Percentiles rank a stretch among this genome's conserved stretches.
Conservation (phyloP, 2,888 invertebrate species). For the Idaea biselata region DNA sequence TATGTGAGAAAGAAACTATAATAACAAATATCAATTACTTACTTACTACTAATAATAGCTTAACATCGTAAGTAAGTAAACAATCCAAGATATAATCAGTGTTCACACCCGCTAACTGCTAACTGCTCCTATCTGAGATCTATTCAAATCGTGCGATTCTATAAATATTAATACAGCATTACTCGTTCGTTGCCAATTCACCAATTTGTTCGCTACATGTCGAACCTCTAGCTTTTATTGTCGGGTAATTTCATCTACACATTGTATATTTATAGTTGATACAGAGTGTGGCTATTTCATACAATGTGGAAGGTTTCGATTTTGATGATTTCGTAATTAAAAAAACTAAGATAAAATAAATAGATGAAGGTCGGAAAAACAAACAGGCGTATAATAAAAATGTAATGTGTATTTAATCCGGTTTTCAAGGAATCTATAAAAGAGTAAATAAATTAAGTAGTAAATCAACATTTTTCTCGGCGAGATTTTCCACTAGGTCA, state of each 20-base stretch:
- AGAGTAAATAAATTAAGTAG: background rate
- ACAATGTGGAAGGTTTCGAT: too few relatives aligned
- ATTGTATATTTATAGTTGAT: too few relatives aligned
- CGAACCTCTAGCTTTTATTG: constrained; percentile 62
- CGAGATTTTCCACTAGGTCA: constrained; percentile 13
- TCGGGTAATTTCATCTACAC: constrained; percentile 33
- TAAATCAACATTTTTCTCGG: background rate
- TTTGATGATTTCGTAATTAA: too few relatives aligned
- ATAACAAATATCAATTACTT: background rate
- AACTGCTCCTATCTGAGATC: constrained; percentile 66
- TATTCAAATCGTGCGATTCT: constrained; percentile 63
- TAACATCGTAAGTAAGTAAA: constrained; percentile 27
- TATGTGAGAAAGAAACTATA: too few relatives aligned
- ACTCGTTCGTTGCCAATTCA: constrained; percentile 40
- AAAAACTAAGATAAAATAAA: too few relatives aligned
- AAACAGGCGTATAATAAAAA: too few relatives aligned
- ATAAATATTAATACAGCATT: constrained; percentile 75
- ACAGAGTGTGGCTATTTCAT: too few relatives aligned
- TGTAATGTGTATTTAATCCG: background rate
- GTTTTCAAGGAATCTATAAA: background rate
- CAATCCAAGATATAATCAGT: constrained; percentile 53
- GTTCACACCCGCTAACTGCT: constrained; percentile 34
- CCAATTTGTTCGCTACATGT: constrained; percentile 73
- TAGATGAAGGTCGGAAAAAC: too few relatives aligned
- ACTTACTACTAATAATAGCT: background rate